These are phyloP conservation scores for Serinus canaria DNA, from an alignment of 2,113 vertebrate genomes.

Conservation along the genomic window DNA sequence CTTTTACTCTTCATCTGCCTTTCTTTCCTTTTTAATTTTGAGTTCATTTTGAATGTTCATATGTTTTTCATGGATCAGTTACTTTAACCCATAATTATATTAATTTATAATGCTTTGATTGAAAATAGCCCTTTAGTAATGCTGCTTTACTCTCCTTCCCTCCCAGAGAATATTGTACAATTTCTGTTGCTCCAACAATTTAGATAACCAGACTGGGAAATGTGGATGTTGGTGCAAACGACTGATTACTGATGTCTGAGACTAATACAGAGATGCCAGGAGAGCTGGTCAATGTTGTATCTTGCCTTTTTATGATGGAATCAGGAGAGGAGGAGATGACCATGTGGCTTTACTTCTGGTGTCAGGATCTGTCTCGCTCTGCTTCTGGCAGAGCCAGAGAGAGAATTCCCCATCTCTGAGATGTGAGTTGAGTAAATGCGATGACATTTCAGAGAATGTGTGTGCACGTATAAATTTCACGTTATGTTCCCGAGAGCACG, in stretches of 20 bases:
- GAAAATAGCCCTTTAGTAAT: not conserved
- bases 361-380: not conserved
- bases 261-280: not conserved
- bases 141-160: not conserved
- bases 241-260: not conserved
- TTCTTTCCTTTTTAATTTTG: not conserved
- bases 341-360: not conserved
- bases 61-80: not conserved
- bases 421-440: not conserved
- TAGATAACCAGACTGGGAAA: not conserved
- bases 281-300: not conserved
- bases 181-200: not conserved
- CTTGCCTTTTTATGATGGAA: not conserved
- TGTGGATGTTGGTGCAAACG: not conserved
- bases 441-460: constrained; percentile 24
- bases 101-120: not conserved
- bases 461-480: not conserved
- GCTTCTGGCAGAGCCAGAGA: not conserved
- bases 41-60: not conserved
- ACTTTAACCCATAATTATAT: not conserved
- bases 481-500: not conserved
- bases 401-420: not conserved
- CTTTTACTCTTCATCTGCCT: not conserved
- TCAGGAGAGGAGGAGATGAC: not conserved
- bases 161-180: not conserved